Evolutionary conservation across 2,797 vertebrate species (phyloP), one percentile per base, ranked within the genome.

Genomic region (Arctocebus calabarensis): DNA sequence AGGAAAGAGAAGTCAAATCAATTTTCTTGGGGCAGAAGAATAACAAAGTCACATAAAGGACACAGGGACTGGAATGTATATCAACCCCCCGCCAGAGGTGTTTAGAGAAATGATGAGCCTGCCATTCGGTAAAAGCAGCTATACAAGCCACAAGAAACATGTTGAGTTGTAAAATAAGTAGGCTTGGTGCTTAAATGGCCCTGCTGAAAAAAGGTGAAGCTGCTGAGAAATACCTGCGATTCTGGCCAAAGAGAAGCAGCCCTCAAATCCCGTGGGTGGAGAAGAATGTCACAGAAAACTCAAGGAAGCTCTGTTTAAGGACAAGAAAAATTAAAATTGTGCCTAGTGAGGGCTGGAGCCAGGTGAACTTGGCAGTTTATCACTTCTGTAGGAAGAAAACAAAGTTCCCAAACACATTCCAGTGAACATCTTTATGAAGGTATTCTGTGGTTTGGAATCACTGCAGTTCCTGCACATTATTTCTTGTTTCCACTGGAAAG

Each of bases 261-360:
- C 20, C 40, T 34, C 57, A 16, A 81, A 3, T 52, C 48, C 4
- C 55, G 32, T 13, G 79, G 29, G 34, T 6, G 5, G 11, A 83
- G 64, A 71, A 34, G 37, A 87, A 77, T 45, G 29, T 43, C 5
- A 7, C 57, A 89, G 66, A 83, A 91, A 92, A 88, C 59, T 68
- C 62, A 62, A 45, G 59, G 55, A 90, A 71, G 3, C 29, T 70
- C 32, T 68, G 59, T 59, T 87, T 73, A 83, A 79, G 61, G 40
- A 43, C 45, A 92, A 57, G n/a, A 96, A 64, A 40, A 68, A 20
- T 86, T 79, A 91, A 88, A 91, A 91, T 64, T 66, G 74, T 88
- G 81, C 84, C 59, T 62, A 32, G 66, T 9, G 71, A 91, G 62
- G 40, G 40, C 55, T 90, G 40, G 34, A 93, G 78, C 74, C 88